phyloP scores from a whole-genome alignment of 2,113 vertebrate species.

The Vireo altiloquus region DNA sequence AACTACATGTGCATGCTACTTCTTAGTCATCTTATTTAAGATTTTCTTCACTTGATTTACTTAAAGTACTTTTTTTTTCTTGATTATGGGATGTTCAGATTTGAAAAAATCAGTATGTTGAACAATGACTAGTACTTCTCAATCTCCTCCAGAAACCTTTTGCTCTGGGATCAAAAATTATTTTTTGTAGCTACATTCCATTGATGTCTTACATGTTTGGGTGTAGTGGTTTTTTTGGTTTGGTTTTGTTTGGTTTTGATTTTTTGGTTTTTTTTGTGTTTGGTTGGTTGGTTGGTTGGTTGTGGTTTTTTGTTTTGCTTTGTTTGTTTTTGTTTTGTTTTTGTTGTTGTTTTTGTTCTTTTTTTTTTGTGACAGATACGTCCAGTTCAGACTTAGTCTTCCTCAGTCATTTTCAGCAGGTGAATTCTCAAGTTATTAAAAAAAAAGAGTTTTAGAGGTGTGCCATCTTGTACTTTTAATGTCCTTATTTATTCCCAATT shows the following conservation, averaged over 20 bases:
- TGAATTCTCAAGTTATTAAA: background rate
- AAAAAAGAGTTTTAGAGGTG: background rate
- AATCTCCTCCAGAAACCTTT: background rate
- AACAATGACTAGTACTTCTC: background rate
- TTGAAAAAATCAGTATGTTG: background rate
- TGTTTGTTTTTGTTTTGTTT: too few species aligned
- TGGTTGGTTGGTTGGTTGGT: too few species aligned
- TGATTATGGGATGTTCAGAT: background rate
- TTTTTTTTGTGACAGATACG: background rate
- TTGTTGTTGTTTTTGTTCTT: too few species aligned
- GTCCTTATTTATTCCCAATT: background rate
- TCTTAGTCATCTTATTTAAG: background rate
- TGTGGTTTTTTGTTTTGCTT: too few species aligned
- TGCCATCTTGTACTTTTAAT: background rate
- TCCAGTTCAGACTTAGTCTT: background rate
- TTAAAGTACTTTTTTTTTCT: background rate
- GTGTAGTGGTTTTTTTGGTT: too few species aligned
- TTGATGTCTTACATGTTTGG: background rate
- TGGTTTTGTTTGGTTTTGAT: too few species aligned
- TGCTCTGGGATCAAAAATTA: background rate
- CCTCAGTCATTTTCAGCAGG: background rate
- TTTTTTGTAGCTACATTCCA: accelerated
- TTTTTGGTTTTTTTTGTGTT: too few species aligned
- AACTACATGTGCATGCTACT: accelerated
- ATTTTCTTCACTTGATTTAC: background rate